These are phyloP conservation scores for Pammene aurita DNA, from an alignment of 2,888 invertebrate genomes.

Conservation along the genomic window DNA sequence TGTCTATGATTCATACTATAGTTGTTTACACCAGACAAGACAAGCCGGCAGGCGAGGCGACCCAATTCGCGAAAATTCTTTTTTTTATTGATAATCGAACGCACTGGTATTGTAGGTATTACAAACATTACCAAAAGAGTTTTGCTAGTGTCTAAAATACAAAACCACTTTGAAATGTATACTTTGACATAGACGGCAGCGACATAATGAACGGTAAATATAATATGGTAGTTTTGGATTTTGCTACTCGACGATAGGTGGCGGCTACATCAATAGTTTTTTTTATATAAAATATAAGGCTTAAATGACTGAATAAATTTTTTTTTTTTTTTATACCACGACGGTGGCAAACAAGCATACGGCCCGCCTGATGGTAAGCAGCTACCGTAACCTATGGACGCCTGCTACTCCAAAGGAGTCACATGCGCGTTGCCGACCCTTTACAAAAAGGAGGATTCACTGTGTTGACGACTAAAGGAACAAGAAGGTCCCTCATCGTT, in stretches of 20 bases:
- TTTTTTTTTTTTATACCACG: too few relatives aligned
- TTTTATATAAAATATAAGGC: too few relatives aligned
- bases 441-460: too few relatives aligned
- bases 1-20: too few relatives aligned
- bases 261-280: constrained; percentile 58
- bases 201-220: not conserved
- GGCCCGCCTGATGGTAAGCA: too few relatives aligned
- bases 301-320: too few relatives aligned
- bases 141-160: constrained; percentile 8
- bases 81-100: not conserved
- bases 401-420: too few relatives aligned
- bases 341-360: too few relatives aligned
- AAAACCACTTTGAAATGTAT: not conserved
- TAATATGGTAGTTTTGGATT: not conserved
- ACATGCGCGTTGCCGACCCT: too few relatives aligned
- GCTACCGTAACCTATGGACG: too few relatives aligned
- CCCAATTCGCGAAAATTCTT: constrained; percentile 42
- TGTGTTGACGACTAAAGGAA: too few relatives aligned
- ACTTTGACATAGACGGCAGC: not conserved
- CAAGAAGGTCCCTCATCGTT: too few relatives aligned
- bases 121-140: not conserved
- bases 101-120: not conserved
- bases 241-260: constrained; percentile 61
- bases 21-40: constrained; percentile 18
- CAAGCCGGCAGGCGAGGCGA: constrained; percentile 8